Base-by-base conservation (phyloP, 2,797 vertebrate species). In the Coregonus suidteri region DNA sequence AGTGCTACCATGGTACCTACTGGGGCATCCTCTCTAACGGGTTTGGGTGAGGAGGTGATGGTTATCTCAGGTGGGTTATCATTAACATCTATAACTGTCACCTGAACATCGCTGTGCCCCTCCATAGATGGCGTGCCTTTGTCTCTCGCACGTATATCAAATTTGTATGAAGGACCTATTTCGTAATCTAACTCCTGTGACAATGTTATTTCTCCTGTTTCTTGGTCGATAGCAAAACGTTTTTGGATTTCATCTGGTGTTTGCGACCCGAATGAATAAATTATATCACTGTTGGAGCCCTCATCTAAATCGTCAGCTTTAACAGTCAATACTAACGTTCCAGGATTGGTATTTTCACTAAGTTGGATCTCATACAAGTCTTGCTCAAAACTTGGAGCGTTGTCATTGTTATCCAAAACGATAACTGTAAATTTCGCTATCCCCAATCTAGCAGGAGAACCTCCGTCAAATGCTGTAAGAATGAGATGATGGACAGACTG, bases 401-500 rank as follows among this genome's bases (percentile, higher is more conserved):
- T 4, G 13, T 94, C 92, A 53, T 94, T 94, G 0, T 0, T 87
- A 80, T 94, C 93, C 31, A 0, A 94, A 0, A 94, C 91, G 1
- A 75, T 85, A 2, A 94, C 73, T 0, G 59, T 73, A 0, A 94
- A 89, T 52, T 84, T 18, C 13, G 85, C 77, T 0, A 85, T 89
- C 4, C 91, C 93, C 4, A 87, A 86, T 84, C 78, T 91, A 2
- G 83, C 82, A 53, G 93, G 93, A 67, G 78, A 92, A 0, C 94
- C 94, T 56, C 92, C 93, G 41, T 95, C 94, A 64, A 92, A 53
- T 0, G 93, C 94, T 14, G 90, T 94, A 3, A 94, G 47, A 3
- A 91, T 53, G 1, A 94, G 71, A 0, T 87, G 74, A 67, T 94
- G 91, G 0, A 85, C 73, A 0, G 47, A 51, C 74, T 91, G 81